Base-by-base conservation (phyloP, 2,113 vertebrate genomes). In the Pluvialis apricaria region DNA sequence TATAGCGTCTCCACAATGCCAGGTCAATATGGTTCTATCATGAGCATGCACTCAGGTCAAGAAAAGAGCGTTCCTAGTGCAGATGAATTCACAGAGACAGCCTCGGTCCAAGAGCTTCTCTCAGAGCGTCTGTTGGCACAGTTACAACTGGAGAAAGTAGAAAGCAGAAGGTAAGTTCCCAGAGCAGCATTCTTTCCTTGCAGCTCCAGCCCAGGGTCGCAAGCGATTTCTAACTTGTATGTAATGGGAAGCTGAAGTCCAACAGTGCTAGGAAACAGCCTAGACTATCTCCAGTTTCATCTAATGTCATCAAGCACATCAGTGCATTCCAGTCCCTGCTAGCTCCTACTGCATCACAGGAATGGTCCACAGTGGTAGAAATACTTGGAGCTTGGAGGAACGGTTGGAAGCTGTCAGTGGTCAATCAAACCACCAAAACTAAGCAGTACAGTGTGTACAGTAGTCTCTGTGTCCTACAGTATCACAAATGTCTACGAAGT, bases 141-240 rank as follows among this genome's bases (percentile, higher is more conserved):
- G 28, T 66, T 99, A 45, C 88, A 98, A 38, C 84, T 98, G 57
- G 99, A 99, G 96, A 98, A 97, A 38, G 81, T 94, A 47, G 98
- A 99, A 93, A 99, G 94, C 96, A 97, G 96, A 86, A 98, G 97
- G 98, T 98, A 75, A 92, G 68, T 72, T 90, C 15, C 11, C 17
- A 86, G 47, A 90, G 51, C 57, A 88, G 24, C 26, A 40, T 64
- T 34, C 65, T 87, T 58, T 66, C 61, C 38, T 57, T 76, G 55
- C 29, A 68, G 68, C 32, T 69, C 29, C 3, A 14, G 24, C 47
- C 22, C 15, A n/a, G 42, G 15, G 9, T 61, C 58, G 25, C 64
- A 47, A 86, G 68, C 10, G 18, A 3, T 55, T 62, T 76, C 29
- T 38, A 44, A 44, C 28, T 40, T 89, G 22, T 2, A 28, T 18